These are phyloP conservation scores for Centruroides sculpturatus DNA, from an alignment of 1,140 invertebrate genomes.

Conservation along the genomic window DNA sequence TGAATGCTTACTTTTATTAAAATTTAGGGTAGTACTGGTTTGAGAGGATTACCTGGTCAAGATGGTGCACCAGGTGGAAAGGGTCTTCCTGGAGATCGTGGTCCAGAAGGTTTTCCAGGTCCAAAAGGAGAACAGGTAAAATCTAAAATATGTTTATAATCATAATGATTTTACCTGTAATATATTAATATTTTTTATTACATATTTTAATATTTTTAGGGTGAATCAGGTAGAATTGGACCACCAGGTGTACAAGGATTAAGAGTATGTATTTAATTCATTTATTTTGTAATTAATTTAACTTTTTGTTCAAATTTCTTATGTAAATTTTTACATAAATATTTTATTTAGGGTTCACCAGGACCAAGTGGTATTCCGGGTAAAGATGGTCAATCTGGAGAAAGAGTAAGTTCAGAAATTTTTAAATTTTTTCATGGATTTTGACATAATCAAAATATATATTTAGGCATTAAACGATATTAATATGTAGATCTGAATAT, in stretches of 20 bases:
- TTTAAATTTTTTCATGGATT: no score
- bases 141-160: no score
- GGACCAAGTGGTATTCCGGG: slow-evolving; percentile 52
- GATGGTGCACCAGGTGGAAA: slow-evolving; percentile 45
- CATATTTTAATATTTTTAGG: slow-evolving; percentile 21
- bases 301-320: neutral
- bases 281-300: no score
- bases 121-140: slow-evolving; percentile 38
- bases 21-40: slow-evolving; percentile 10
- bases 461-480: no score
- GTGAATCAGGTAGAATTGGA: slow-evolving; percentile 59
- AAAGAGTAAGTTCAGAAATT: slow-evolving; percentile 7
- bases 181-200: neutral
- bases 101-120: slow-evolving; percentile 64
- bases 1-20: neutral
- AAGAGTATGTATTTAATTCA: slow-evolving; percentile 11
- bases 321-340: neutral
- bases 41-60: slow-evolving; percentile 15
- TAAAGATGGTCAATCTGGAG: slow-evolving; percentile 42
- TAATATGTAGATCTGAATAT: no score
- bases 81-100: slow-evolving; percentile 56
- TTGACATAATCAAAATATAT: no score
- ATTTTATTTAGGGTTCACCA: slow-evolving; percentile 46
- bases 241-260: slow-evolving; percentile 52
- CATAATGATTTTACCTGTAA: neutral